Percentiles rank a stretch among this genome's conserved stretches.
phyloP scores from a whole-genome alignment of 1,140 invertebrate genomes.

The Drosophila bipectinata region DNA sequence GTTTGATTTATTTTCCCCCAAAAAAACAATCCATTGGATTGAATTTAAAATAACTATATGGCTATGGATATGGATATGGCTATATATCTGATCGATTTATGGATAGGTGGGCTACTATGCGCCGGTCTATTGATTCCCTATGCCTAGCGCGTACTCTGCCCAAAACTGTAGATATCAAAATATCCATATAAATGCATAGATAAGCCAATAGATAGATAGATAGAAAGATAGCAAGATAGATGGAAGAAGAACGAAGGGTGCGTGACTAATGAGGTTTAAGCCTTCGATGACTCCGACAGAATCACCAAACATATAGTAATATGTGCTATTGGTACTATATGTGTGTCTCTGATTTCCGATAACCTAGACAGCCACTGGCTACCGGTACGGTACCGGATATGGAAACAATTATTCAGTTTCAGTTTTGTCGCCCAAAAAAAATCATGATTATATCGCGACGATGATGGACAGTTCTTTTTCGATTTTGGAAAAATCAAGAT shows the following conservation, averaged over 20 bases:
- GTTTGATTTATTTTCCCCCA: conserved; percentile 36
- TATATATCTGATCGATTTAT: conserved; percentile 60
- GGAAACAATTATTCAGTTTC: background rate
- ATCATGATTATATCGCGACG: conserved; percentile 34
- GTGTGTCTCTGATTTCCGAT: background rate
- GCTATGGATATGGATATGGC: background rate
- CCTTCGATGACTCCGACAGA: too few species aligned
- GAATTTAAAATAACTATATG: too few species aligned
- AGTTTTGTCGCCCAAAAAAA: conserved; percentile 22
- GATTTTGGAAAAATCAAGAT: background rate
- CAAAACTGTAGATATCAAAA: conserved; percentile 6
- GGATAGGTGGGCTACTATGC: conserved; percentile 19
- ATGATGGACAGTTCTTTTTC: background rate
- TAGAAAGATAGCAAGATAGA: background rate
- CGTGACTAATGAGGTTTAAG: conserved; percentile 46
- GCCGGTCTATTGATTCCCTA: conserved; percentile 16
- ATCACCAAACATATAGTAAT: too few species aligned
- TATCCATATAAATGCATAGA: background rate
- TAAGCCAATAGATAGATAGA: background rate
- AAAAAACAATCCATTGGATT: conserved; percentile 17
- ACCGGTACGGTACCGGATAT: conserved; percentile 77
- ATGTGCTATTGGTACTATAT: too few species aligned
- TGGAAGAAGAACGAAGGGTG: conserved; percentile 16
- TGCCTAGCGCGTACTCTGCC: conserved; percentile 51
- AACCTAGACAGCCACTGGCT: conserved; percentile 1